phyloP scores from a whole-genome alignment of 2,888 invertebrate genomes.

The Tachina grossa region DNA sequence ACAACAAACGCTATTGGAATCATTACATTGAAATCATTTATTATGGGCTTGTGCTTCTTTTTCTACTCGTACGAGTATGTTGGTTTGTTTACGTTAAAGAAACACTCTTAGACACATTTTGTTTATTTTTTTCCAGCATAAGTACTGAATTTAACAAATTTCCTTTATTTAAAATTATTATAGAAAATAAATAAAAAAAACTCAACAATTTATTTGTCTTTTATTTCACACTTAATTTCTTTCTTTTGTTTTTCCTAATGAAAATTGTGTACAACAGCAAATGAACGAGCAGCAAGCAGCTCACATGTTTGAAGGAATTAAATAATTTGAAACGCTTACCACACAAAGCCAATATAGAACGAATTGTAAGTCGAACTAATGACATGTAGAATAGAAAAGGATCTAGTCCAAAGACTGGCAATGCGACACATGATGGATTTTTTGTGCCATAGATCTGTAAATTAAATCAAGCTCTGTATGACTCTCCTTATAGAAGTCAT shows the following conservation, averaged over 20 bases:
- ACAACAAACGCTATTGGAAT: constrained; percentile 20
- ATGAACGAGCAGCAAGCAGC: background rate
- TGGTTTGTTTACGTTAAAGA: constrained; percentile 21
- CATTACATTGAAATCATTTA: constrained; percentile 39
- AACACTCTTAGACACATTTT: constrained; percentile 2
- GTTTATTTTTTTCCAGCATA: background rate
- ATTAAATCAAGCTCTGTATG: too few species aligned
- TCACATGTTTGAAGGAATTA: background rate
- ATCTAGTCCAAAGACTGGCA: too few species aligned
- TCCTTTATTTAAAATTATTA: constrained; percentile 40
- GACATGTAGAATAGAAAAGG: too few species aligned
- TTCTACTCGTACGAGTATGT: background rate
- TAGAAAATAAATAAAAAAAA: constrained; percentile 24
- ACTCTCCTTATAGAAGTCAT: too few species aligned
- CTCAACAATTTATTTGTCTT: constrained; percentile 33
- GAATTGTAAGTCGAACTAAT: too few species aligned
- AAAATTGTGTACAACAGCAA: constrained; percentile 22
- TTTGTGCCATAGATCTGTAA: too few species aligned
- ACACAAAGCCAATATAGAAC: too few species aligned
- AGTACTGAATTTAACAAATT: constrained; percentile 53
- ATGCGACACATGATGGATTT: too few species aligned
- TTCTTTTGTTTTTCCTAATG: constrained; percentile 44
- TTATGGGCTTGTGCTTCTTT: background rate
- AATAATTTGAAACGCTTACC: background rate
- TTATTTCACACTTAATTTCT: constrained; percentile 59